Evolutionary conservation across 2,888 invertebrate genomes (phyloP), one percentile per base, ranked within the genome.

Genomic region (Mycalesis mineus): DNA sequence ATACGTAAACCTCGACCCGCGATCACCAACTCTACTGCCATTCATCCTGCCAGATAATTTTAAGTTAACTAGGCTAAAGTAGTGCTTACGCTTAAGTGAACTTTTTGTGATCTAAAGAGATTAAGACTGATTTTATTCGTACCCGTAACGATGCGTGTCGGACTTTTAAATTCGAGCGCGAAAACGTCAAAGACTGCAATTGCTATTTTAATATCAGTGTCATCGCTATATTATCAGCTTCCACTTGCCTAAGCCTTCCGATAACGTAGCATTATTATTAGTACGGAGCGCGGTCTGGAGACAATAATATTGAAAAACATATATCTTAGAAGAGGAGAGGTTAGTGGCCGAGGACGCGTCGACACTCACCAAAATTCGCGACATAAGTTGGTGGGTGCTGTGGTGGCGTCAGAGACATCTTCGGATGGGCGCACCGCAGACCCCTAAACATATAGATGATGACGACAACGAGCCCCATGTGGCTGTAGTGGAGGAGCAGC

Each of bases 401-500:
- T 86, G 88, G 88, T 85, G 87, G 87, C 87, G 88, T 80, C 80
- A 83, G 74, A 82, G 84, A 74, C 87, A 81, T 85, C 83, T 85
- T 81, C 81, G 85, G 84, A 85, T 86, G 84, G 87, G 88, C 85
- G 87, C 87, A 76, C 87, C 88, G 84, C 88, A 85, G 84, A 83
- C 84, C 80, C 88, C 84, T 55, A 86, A 81, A 72, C 77, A 72
- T 57, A 80, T 86, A 59, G 84, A 84, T 60, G 84, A 85, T 52
- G 84, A 88, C 81, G 88, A 85, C 55, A 77, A 74, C 77, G 72
- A 78, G 69, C 85, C 84, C 7, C 77, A 74, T 56, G 73, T 84
- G 79, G 80, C 80, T 72, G 64, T 85, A 73, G 78, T 79, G 36
- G 80, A 84, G 65, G 78, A 80, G 65, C 72, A 74, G 58, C 73